Evolutionary conservation across 2,797 vertebrate species (phyloP), one percentile per base, ranked within the genome.

Genomic region (Coccyzus lansbergi): DNA sequence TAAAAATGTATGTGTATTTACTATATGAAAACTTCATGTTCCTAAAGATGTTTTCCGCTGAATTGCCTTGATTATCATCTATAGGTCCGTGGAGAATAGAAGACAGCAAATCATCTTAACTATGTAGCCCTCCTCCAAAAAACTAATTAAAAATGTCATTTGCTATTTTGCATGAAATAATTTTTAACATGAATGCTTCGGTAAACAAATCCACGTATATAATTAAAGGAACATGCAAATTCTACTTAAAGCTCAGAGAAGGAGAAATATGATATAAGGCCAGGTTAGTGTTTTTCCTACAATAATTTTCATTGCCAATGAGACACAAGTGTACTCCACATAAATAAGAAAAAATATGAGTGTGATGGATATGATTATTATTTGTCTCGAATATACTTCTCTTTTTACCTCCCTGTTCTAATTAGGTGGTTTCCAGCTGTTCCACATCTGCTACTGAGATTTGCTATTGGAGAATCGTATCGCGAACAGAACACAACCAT

Each of bases 391-490:
- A 83, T 18, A 82, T 26, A 33, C 34, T 81, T 59, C 38, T 38
- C 55, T 64, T 88, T 85, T 78, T 79, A 55, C n/a, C 36, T 62
- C 42, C 34, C 49, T 83, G 36, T 78, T 95, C 81, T 95, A 96
- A 95, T 96, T 95, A 96, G 90, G 72, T 92, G 77, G 88, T 94
- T 96, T 95, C 93, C 95, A 97, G 95, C 92, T 97, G 96, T 86
- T 96, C 93, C 92, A 53, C 44, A 80, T 89, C 96, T 89, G 78
- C 88, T 87, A 28, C 77, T 91, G 83, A 92, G 85, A 92, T 75
- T 31, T 10, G 60, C 59, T 83, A 64, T 59, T 91, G 74, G 81
- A 95, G 87, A 94, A 90, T 85, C 49, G 53, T 72, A 89, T 68
- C 38, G 25, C 70, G 94, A 91, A 76, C 59, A 88, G 64, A 88